These are phyloP conservation scores for Parnassius orleans DNA, from an alignment of 2,888 invertebrate species.

Conservation along the genomic window DNA sequence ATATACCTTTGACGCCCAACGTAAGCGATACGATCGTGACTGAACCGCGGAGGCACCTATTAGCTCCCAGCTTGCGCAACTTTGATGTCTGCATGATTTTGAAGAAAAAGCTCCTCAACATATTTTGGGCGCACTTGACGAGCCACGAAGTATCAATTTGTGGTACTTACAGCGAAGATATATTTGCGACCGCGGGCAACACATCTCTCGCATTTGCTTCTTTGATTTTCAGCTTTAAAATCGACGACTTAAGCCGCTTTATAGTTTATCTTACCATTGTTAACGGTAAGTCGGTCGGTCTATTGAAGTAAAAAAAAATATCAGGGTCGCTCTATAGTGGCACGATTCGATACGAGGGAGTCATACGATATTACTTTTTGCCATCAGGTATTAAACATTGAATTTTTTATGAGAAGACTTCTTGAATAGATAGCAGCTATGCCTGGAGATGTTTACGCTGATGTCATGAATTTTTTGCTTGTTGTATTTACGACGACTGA, in stretches of 20 bases:
- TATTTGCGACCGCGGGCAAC: background rate
- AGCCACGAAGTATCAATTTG: slow-evolving; percentile 26
- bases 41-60: slow-evolving; percentile 32
- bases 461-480: slow-evolving; percentile 20
- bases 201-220: background rate
- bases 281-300: slow-evolving; percentile 18
- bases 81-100: slow-evolving; percentile 30
- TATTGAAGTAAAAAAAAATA: slow-evolving; percentile 16
- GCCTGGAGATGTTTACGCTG: slow-evolving; percentile 26
- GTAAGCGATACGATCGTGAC: slow-evolving; percentile 38
- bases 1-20: slow-evolving; percentile 24
- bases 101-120: slow-evolving; percentile 35
- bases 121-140: slow-evolving; percentile 34
- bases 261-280: background rate
- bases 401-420: slow-evolving; percentile 12
- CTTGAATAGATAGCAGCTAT: slow-evolving; percentile 23
- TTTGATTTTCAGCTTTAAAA: slow-evolving; percentile 3
- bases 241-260: background rate
- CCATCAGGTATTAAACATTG: slow-evolving; percentile 20
- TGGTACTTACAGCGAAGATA: background rate
- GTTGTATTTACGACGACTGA: slow-evolving; percentile 10
- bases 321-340: slow-evolving; percentile 26
- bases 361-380: slow-evolving; percentile 29
- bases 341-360: slow-evolving; percentile 31
- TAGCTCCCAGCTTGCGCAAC: slow-evolving; percentile 40